Base-by-base conservation (phyloP, 2,797 vertebrate species). In the Gadopsis bispinosus region DNA sequence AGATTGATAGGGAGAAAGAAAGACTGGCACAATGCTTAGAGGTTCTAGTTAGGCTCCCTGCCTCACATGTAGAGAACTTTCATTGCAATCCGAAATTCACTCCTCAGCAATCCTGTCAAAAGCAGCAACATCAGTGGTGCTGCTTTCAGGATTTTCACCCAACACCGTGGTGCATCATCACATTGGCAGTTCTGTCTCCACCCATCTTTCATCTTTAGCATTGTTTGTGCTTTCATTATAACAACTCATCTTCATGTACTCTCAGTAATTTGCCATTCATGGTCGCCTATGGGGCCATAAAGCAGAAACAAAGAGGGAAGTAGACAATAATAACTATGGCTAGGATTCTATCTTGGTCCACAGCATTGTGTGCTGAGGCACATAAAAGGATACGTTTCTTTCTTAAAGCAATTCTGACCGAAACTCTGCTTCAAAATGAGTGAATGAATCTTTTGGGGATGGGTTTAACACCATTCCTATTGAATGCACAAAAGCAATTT, bases 231-330 rank as follows among this genome's bases (percentile, higher is more conserved):
- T 84, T 87, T 87, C 79, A 89, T 87, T 83, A 64, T 26, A 83
- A 75, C 64, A 78, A 73, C 85, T 86, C 80, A 84, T 90, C 83
- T 77, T 80, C 80, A 88, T 79, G 70, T 74, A 73, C 67, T 79
- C 67, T 59, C 64, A 72, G 85, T 87, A 83, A 88, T 89, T 86
- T 86, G 73, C 76, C 65, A 71, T 82, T 84, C 22, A 20, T 53
- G 39, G 76, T 78, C 6, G 50, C 79, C 80, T 83, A 61, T 81
- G 77, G 83, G 60, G 66, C 73, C 73, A 69, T 89, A 80, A 91
- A 88, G 86, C 73, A 81, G 79, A 83, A 80, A 79, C 64, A 77
- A 55, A 86, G 80, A 85, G 75, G 70, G 75, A 77, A 85, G 83
- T 72, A 83, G 80, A 88, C 76, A 80, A 73, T 29, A 63, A 69